Conservation (phyloP, 92 coral and sea anemone species). For the Desmophyllum pertusum region DNA sequence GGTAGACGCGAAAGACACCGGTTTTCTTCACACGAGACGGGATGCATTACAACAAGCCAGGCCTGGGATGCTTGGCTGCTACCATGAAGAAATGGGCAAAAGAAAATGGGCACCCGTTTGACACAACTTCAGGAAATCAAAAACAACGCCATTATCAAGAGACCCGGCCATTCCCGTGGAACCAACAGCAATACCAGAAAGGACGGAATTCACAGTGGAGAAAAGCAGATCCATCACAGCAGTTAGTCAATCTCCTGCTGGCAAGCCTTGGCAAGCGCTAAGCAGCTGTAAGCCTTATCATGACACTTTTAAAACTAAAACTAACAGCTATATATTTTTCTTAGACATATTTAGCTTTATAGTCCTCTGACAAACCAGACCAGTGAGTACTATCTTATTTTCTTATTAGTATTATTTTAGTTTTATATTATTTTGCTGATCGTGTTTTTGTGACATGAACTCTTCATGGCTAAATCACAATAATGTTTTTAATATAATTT, state of each 20-base stretch:
- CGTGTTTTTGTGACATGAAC: too few relatives aligned
- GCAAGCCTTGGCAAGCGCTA: background rate
- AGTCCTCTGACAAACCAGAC: background rate
- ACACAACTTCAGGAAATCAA: background rate
- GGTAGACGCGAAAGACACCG: background rate
- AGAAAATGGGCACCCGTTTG: background rate
- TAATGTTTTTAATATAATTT: too few relatives aligned
- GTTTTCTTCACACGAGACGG: background rate
- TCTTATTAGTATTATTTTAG: too few relatives aligned
- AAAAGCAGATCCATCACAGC: background rate
- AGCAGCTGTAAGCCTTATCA: background rate
- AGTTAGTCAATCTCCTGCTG: background rate
- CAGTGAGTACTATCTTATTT: background rate
- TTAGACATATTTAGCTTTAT: background rate
- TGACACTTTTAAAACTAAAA: background rate
- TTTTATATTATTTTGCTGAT: too few relatives aligned
- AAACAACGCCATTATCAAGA: background rate
- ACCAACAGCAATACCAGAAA: too few relatives aligned
- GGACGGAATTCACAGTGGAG: background rate
- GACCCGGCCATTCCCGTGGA: background rate
- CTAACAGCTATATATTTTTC: background rate
- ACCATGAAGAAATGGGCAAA: background rate
- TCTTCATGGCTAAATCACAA: too few relatives aligned
- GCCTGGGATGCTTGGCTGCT: slow-evolving; percentile 2
- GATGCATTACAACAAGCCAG: background rate